These are phyloP conservation scores for Petromus typicus DNA, from an alignment of 2,113 vertebrate species.

Conservation along the genomic window DNA sequence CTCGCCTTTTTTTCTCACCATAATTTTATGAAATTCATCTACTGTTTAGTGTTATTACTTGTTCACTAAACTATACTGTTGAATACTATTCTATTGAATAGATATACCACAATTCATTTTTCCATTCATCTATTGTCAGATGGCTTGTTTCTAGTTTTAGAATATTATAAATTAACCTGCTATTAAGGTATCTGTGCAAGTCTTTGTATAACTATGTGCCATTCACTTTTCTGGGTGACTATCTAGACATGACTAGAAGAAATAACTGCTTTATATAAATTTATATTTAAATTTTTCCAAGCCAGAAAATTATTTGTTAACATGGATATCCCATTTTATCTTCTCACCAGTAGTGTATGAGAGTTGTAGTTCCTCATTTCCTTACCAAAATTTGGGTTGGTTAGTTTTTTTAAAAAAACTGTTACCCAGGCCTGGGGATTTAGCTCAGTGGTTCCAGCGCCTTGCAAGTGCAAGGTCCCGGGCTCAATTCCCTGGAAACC, in stretches of 20 bases:
- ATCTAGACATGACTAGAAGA: background rate
- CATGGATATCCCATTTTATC: background rate
- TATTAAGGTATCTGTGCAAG: background rate
- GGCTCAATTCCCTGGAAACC: no score
- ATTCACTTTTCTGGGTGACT: background rate
- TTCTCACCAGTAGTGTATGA: background rate
- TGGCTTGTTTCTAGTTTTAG: background rate
- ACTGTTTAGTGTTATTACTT: background rate
- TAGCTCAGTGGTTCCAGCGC: no score
- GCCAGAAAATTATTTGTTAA: background rate
- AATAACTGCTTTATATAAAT: background rate
- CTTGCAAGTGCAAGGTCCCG: no score
- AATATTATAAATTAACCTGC: background rate
- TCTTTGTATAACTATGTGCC: background rate
- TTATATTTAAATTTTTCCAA: background rate
- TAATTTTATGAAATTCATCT: background rate
- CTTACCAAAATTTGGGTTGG: background rate
- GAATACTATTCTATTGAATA: background rate
- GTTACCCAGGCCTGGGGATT: no score
- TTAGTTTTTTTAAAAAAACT: background rate
- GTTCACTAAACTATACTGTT: background rate
- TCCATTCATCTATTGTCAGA: background rate
- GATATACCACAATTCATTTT: background rate
- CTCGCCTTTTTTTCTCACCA: background rate
- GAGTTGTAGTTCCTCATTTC: background rate